phyloP scores from a whole-genome alignment of 1,140 invertebrate genomes.

The Lepidurus arcticus region DNA sequence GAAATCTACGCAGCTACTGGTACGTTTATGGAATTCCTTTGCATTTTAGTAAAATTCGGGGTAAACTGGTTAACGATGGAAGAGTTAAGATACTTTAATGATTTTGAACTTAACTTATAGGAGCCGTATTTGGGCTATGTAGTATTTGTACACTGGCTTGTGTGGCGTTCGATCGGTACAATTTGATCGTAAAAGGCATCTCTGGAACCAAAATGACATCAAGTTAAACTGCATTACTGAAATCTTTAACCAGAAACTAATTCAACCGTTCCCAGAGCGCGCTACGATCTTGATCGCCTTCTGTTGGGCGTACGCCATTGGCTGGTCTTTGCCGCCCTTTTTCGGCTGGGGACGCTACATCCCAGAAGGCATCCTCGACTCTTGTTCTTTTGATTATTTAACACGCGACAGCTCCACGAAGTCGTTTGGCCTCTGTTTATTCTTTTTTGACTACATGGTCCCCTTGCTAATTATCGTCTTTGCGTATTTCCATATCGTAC shows the following conservation, averaged over 20 bases:
- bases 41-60: too few relatives aligned
- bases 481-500: conserved; percentile 71
- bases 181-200: conserved; percentile 67
- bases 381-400: conserved; percentile 78
- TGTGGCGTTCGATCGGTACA: conserved; percentile 75
- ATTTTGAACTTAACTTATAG: background rate
- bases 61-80: too few relatives aligned
- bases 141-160: conserved; percentile 46
- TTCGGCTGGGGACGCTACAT: conserved; percentile 80
- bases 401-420: conserved; percentile 49
- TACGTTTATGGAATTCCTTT: background rate
- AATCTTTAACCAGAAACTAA: background rate
- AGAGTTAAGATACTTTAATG: background rate
- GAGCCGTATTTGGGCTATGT: conserved; percentile 30
- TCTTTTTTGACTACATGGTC: conserved; percentile 62
- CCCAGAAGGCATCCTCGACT: conserved; percentile 79
- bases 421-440: conserved; percentile 65
- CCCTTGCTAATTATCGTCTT: conserved; percentile 67
- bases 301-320: conserved; percentile 60
- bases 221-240: background rate
- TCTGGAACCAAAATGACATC: conserved; percentile 32
- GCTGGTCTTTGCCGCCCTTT: conserved; percentile 65
- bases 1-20: conserved; percentile 43
- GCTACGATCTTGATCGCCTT: conserved; percentile 61
- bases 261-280: conserved; percentile 47